Evolutionary conservation across 2,113 vertebrate species (phyloP).

Genomic region (Sterna hirundo): DNA sequence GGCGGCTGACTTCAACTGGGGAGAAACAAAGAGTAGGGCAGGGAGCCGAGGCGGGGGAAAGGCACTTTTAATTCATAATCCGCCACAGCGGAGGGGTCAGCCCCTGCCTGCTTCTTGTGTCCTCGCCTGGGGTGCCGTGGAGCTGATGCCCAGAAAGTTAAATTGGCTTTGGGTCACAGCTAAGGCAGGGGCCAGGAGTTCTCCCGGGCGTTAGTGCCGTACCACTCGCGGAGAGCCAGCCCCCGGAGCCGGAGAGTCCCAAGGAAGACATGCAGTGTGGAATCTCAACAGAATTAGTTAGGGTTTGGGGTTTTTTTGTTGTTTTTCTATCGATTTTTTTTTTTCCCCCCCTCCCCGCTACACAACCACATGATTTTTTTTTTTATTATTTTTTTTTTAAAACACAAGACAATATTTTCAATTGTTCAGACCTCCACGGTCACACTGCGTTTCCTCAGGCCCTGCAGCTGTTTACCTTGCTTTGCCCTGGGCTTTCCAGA

Average conservation of each 20-base stretch:
- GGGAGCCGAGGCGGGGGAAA: neutral
- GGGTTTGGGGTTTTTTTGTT: fast-evolving
- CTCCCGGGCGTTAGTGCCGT: neutral
- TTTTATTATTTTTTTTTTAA: neutral
- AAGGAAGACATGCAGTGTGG: neutral
- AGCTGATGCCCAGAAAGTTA: neutral
- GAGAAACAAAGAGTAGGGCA: neutral
- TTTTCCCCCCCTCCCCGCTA: neutral
- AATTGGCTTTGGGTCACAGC: neutral
- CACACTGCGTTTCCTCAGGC: neutral
- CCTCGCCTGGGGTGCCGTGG: neutral
- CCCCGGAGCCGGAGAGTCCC: neutral
- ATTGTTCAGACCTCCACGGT: neutral
- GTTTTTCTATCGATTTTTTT: neutral
- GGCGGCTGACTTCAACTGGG: neutral
- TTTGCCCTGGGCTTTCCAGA: neutral
- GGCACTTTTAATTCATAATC: fast-evolving
- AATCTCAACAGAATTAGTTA: neutral
- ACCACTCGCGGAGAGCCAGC: neutral
- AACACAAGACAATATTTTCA: neutral
- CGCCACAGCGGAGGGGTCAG: fast-evolving
- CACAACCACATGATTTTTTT: fast-evolving
- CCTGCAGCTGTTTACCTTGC: neutral
- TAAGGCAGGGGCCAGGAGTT: fast-evolving
- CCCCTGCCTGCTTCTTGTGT: neutral